Conservation (phyloP, 2,797 vertebrate genomes). For the Betta splendens region DNA sequence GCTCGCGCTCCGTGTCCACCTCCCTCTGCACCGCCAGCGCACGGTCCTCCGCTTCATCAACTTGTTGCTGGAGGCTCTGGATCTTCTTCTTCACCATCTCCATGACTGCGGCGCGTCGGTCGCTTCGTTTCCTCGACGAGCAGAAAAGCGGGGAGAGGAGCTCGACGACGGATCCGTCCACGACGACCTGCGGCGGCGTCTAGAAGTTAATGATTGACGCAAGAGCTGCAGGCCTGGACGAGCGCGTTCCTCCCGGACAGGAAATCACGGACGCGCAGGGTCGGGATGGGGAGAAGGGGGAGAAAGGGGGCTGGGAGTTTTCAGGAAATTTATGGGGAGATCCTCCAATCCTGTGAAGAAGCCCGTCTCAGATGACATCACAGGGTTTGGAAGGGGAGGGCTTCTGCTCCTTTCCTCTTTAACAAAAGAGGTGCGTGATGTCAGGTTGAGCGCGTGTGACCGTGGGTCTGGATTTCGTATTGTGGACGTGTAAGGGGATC, state of each 20-base stretch:
- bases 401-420: conserved; percentile 43
- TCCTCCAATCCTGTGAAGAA: conserved; percentile 79
- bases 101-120: conserved; percentile 73
- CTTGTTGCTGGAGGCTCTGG: conserved; percentile 89
- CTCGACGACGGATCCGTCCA: not conserved
- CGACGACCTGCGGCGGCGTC: not conserved
- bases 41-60: conserved; percentile 90
- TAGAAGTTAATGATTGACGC: conserved; percentile 18
- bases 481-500: conserved; percentile 76
- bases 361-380: conserved; percentile 78
- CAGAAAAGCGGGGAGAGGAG: not conserved
- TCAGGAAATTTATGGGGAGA: conserved; percentile 78
- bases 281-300: conserved; percentile 35
- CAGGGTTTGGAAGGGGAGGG: conserved; percentile 69
- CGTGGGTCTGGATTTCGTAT: conserved; percentile 33
- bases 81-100: conserved; percentile 94
- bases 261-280: conserved; percentile 69
- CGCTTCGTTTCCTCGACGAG: conserved; percentile 5
- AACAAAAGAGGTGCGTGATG: conserved; percentile 58
- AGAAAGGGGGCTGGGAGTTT: conserved; percentile 68
- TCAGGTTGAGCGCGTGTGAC: conserved; percentile 1
- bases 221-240: conserved; percentile 30
- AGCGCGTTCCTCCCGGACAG: conserved; percentile 54
- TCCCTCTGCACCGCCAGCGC: conserved; percentile 86
- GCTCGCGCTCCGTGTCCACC: conserved; percentile 87